Evolutionary conservation across 2,888 invertebrate genomes (phyloP), one percentile per base, ranked within the genome.

Genomic region (Drosophila sordidapex): DNA sequence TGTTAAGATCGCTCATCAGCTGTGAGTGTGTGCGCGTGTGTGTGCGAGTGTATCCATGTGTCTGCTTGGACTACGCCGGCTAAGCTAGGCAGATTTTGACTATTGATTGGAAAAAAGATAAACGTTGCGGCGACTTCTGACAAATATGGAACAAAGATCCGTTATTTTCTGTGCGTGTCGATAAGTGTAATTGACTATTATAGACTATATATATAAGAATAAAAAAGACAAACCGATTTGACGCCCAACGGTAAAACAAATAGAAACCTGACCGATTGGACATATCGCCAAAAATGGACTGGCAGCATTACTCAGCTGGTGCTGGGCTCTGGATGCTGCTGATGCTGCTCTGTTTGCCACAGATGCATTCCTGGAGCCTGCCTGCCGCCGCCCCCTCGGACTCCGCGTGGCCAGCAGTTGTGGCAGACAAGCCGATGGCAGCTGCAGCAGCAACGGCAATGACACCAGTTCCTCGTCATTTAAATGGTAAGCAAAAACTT

Each of bases 131-230:
- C 35, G 31, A n/a, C n/a, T 69, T 35, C 29, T 31, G 10, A 52
- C 13, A 21, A 59, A 80, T 90, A 89, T 89, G 88, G 88, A 81
- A 89, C 90, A 82, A 82, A 81, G 72, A 66, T 68, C 89, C 89
- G 87, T 89, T 89, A 73, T 73, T 71, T 21, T 58, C 72, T 64
- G 69, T 74, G 82, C 83, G 83, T 81, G 81, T 69, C 70, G 70
- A 81, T 67, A 82, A 87, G 83, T 84, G 89, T 80, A 57, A 83
- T 72, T 76, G 67, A 77, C 74, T 49, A 46, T 63, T 56, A 21
- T 35, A 52, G 8, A 46, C 46, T 2, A 21, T 21, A 46, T 21
- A 46, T 46, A 25, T 15, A 46, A 21, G 15, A 2, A 46, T 4
- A 46, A 15, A 25, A 15, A 2, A 46, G 25, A 4, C 8, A 15